Evolutionary conservation across 92 coral and sea anemone species (phyloP), one percentile per base, ranked within the genome.

Genomic region (Paramuricea clavata): DNA sequence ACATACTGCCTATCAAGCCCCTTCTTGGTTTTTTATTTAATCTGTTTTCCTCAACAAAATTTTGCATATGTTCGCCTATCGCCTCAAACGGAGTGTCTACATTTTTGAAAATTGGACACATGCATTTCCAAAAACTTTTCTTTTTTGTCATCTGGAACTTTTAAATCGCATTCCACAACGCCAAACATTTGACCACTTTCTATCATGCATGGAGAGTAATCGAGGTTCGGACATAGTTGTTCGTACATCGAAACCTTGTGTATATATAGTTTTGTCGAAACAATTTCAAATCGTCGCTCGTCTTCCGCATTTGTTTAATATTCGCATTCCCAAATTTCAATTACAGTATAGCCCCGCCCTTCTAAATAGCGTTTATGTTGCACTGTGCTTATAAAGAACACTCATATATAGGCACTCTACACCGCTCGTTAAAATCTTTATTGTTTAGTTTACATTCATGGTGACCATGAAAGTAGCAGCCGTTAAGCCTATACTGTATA

Each of bases 301-400:
- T 75, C 54, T 35, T 68, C 49, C 64, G 71, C 89, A 89, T 68
- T 33, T 41, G 21, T 17, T 54, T 34, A n/a, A 77, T 85, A 89
- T 33, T 86, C 59, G 17, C 93, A 90, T 19, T 62, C 90, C 84
- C 88, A 90, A 76, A 81, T 72, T 13, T 6, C 22, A 4, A 86
- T 85, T 13, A 87, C 56, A 3, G 23, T 49, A 62, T 65, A 90
- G 0, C 86, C 91, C 67, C 72, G 54, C 19, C 31, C 72, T 1
- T 72, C 25, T 31, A 84, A 76, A 35, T 85, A 78, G n/a, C 10
- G 2, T 47, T 47, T 47, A 2, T 17, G 54, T 47, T 47, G 2
- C 54, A 47, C 13, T 15, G 54, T 47, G 54, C 13, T 47, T 17
- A 8, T 47, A 47, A 2, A 47, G 19, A 17, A 47, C 54, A 6